Conservation (phyloP, 2,888 invertebrate species). For the Oxytorus armatus region DNA sequence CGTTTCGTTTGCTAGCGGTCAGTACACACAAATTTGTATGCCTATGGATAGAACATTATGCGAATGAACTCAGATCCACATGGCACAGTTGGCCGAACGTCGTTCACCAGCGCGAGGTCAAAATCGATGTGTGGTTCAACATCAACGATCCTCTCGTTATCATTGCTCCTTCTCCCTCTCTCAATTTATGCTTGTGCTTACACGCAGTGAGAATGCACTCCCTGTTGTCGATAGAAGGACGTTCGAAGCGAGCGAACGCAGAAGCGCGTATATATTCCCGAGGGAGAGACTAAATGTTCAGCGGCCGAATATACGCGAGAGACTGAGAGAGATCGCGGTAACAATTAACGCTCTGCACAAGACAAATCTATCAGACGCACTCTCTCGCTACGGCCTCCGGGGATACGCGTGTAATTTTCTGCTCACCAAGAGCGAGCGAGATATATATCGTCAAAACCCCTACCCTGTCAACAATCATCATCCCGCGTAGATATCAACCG, state of each 20-base stretch:
- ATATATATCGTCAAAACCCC: no score
- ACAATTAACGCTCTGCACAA: slow-evolving; percentile 75
- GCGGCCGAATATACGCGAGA: slow-evolving; percentile 11
- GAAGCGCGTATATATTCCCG: slow-evolving; percentile 22
- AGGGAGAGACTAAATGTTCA: slow-evolving; percentile 2
- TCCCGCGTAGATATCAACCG: slow-evolving; percentile 33
- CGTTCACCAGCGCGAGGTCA: slow-evolving; percentile 2
- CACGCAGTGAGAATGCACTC: neutral
- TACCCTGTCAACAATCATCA: slow-evolving; percentile 41
- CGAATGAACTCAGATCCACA: neutral
- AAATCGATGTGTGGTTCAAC: neutral
- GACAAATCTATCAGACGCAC: slow-evolving; percentile 76
- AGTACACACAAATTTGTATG: neutral
- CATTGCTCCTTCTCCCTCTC: slow-evolving; percentile 9
- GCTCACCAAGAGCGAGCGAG: slow-evolving; percentile 71
- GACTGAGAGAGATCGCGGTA: slow-evolving; percentile 9
- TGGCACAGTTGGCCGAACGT: neutral
- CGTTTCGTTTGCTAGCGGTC: neutral
- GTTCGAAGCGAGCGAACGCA: slow-evolving; percentile 14
- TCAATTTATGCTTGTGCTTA: slow-evolving; percentile 8
- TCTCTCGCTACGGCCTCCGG: slow-evolving; percentile 51
- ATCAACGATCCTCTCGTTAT: slow-evolving; percentile 12
- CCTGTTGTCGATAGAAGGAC: slow-evolving; percentile 18
- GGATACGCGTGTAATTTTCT: slow-evolving; percentile 71
- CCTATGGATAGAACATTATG: neutral